These are phyloP conservation scores for Cromileptes altivelis DNA, from an alignment of 2,113 vertebrate genomes.

Conservation along the genomic window DNA sequence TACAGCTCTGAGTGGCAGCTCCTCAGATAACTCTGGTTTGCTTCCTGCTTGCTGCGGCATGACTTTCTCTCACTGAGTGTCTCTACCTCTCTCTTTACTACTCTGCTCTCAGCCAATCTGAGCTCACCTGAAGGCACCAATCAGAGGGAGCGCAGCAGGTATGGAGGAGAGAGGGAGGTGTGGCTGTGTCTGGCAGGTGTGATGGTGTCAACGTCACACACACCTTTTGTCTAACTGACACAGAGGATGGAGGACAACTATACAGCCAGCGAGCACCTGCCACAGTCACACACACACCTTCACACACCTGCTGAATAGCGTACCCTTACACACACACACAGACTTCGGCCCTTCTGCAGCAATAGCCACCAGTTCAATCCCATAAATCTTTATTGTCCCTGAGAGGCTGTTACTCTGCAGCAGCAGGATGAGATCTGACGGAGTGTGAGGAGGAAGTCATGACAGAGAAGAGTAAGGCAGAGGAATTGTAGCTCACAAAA, in stretches of 20 bases:
- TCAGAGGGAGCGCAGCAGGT: conserved; percentile 20
- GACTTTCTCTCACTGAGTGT: not conserved
- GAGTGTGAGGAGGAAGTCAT: not conserved
- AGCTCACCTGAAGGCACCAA: conserved; percentile 41
- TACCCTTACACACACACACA: not conserved
- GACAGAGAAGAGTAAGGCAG: not conserved
- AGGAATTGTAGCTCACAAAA: not conserved
- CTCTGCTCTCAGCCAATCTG: conserved; percentile 51
- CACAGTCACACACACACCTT: conserved; percentile 3
- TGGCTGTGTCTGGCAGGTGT: conserved; percentile 48
- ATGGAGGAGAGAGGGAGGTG: conserved; percentile 50
- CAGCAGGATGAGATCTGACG: not conserved
- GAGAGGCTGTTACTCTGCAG: not conserved
- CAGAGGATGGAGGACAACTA: conserved; percentile 22
- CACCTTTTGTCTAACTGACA: conserved; percentile 40
- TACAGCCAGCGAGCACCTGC: conserved; percentile 10
- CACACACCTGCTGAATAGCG: not conserved
- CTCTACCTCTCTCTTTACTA: not conserved
- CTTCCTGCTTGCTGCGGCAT: conserved; percentile 36
- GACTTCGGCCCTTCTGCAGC: not conserved
- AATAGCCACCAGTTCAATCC: not conserved
- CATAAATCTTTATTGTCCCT: conserved; percentile 38
- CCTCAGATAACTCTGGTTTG: conserved; percentile 26
- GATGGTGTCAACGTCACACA: conserved; percentile 31
- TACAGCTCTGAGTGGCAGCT: conserved; percentile 45